Evolutionary conservation across 1,140 invertebrate species (phyloP), one percentile per base, ranked within the genome.

Genomic region (Euwallacea fornicatus): DNA sequence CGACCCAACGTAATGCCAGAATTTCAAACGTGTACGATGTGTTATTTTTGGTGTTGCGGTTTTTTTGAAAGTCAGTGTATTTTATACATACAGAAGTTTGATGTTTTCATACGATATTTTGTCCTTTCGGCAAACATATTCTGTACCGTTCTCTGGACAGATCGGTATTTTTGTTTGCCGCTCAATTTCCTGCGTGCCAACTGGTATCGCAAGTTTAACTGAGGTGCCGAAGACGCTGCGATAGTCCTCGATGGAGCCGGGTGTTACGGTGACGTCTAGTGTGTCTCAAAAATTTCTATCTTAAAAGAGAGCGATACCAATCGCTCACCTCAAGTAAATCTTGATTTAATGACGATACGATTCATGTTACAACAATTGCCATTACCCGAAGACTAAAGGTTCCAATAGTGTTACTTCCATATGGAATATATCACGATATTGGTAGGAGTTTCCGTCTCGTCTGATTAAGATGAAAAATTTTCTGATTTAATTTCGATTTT

Each of bases 151-250:
- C n/a, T 44, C 7, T 63, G 42, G 7, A 16, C n/a, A 8, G 42
- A 63, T 10, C 44, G 21, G 41, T 47, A 6, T 13, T 44, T 13
- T 16, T 42, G 61, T 46, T 33, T 47, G 44, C 61, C 42, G 13
- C 7, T 63, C 9, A 62, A 16, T 16, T 43, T 62, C 11, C 46
- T 42, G 42, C 46, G 0, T 7, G 61, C 7, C 7, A 7, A 63
- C 2, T 6, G 46, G 21, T 63, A 46, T 6, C n/a, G 46, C 43
- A 46, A 63, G 7, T 10, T 63, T 7, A 33, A 1, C 16, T 11
- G 46, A n/a, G 46, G 21, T 15, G 61, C 61, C 6, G 42, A 63
- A 47, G 61, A 63, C 6, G 61, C 61, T 11, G 46, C n/a, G 15
- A 63, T 63, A 13, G 16, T 46, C 3, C 46, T 46, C 7, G 4